These are phyloP conservation scores for Adineta ricciae DNA, from an alignment of 2,888 invertebrate species.

Conservation along the genomic window DNA sequence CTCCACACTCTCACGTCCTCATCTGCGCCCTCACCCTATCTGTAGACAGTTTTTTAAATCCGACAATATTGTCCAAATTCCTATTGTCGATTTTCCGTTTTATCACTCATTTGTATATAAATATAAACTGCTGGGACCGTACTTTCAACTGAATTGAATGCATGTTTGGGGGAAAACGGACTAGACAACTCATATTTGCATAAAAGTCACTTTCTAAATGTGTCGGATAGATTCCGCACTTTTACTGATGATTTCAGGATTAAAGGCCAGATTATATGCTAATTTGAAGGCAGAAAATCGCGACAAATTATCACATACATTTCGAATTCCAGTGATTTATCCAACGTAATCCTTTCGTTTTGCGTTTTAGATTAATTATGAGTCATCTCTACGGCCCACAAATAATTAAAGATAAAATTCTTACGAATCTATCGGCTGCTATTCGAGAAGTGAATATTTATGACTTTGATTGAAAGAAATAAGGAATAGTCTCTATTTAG, in stretches of 20 bases:
- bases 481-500: background rate
- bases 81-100: no score
- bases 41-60: no score
- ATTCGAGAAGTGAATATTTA: background rate
- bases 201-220: background rate
- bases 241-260: background rate
- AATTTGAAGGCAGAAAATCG: background rate
- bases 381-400: background rate
- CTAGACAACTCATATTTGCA: background rate
- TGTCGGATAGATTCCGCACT: background rate
- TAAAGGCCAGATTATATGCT: background rate
- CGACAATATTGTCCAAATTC: no score
- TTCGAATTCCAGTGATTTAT: no score
- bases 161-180: background rate
- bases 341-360: no score
- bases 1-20: no score
- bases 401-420: slow-evolving; percentile 10
- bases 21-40: no score
- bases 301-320: background rate
- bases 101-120: no score
- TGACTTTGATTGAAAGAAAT: no score
- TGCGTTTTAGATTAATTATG: background rate
- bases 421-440: background rate
- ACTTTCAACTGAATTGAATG: no score
- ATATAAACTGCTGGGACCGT: no score